Evolutionary conservation across 2,888 invertebrate species (phyloP).

Genomic region (Mythimna albipuncta): DNA sequence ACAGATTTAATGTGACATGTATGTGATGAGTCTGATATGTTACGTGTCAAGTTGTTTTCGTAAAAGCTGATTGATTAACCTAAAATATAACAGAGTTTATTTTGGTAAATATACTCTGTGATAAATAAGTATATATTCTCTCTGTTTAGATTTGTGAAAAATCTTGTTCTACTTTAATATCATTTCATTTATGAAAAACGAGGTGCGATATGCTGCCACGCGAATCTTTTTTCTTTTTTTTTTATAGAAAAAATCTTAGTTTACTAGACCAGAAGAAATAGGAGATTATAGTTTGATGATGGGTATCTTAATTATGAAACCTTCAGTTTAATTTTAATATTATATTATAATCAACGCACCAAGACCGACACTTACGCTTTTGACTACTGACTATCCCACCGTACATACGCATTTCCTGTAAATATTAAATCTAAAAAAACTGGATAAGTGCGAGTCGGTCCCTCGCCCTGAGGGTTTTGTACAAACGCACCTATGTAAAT

Average conservation of each 20-base stretch:
- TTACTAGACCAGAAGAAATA: neutral
- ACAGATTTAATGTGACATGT: constrained; percentile 36
- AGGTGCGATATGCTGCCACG: neutral
- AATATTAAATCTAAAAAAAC: neutral
- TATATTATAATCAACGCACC: neutral
- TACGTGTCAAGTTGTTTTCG: constrained; percentile 20
- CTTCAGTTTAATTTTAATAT: neutral
- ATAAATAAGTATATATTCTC: no score
- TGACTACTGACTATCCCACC: neutral
- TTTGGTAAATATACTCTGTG: neutral
- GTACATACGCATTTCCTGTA: neutral
- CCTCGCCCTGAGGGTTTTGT: no score
- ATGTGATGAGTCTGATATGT: constrained; percentile 9
- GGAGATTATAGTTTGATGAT: neutral
- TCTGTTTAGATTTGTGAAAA: neutral
- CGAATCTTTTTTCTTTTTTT: neutral
- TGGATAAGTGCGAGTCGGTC: no score
- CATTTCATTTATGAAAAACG: neutral
- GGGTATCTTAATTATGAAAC: neutral
- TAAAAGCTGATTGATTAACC: constrained; percentile 16
- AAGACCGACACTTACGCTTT: neutral
- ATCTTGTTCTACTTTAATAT: neutral
- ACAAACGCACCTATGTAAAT: no score
- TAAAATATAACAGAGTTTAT: neutral
- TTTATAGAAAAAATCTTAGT: no score